Evolutionary conservation across 2,113 vertebrate genomes (phyloP).

Genomic region (human): DNA sequence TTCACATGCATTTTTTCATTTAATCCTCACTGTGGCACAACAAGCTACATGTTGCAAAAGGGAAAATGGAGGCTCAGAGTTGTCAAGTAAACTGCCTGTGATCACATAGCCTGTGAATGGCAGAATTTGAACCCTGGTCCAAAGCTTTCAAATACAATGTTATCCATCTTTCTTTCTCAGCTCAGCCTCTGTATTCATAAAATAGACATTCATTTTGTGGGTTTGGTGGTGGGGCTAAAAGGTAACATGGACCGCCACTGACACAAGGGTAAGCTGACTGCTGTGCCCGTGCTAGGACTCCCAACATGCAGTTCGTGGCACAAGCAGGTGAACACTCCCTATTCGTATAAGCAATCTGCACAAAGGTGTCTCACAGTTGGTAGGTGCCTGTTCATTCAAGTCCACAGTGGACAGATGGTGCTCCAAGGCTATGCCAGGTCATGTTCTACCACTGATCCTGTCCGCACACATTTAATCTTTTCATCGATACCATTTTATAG

Average conservation of each 20-base stretch:
- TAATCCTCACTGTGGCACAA: too few relatives aligned
- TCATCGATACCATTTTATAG: neutral
- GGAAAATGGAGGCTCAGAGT: neutral
- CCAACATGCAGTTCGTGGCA: too few relatives aligned
- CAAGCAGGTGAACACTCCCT: neutral
- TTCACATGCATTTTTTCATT: fast-evolving
- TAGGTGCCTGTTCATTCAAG: neutral
- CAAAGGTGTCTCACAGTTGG: fast-evolving
- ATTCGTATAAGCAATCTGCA: fast-evolving
- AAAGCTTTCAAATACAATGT: neutral
- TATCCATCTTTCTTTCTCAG: neutral
- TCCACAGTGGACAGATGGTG: neutral
- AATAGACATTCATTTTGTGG: fast-evolving
- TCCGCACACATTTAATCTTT: neutral
- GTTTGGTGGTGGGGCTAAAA: fast-evolving
- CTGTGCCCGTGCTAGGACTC: neutral
- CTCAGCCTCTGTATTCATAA: neutral
- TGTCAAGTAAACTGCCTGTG: neutral
- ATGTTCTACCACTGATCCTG: neutral
- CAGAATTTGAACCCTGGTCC: too few relatives aligned
- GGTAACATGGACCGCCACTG: fast-evolving
- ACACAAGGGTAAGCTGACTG: neutral
- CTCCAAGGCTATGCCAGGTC: neutral
- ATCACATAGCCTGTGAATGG: neutral
- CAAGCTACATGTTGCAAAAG: neutral